Evolutionary conservation across 2,113 vertebrate genomes (phyloP), one percentile per base, ranked within the genome.

Genomic region (Bos taurus): DNA sequence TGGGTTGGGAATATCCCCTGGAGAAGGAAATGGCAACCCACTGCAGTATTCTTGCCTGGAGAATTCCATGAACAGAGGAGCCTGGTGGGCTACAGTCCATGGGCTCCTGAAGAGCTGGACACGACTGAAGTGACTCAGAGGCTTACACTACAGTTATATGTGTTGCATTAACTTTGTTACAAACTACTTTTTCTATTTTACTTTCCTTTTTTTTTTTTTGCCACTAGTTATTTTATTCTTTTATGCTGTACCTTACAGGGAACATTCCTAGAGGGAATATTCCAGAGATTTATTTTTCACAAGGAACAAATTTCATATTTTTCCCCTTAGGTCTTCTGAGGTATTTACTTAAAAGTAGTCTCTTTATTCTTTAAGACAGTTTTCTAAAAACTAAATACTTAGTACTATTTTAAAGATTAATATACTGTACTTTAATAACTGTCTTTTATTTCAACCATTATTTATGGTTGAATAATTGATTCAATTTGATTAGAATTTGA

Each of bases 311-410:
- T 95, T 96, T 97, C 7, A 0, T 19, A 30, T 60, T 89, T 90
- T 71, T 50, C 93, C 36, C 48, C 56, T 87, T 64, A 91, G 40
- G 10, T 82, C 48, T 96, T 83, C 59, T 88, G 40, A 90, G 90
- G 19, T n/a, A 46, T 94, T 98, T 93, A 43, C 33, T 97, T 97
- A 77, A 30, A 97, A 97, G 26, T 16, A 60, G 90, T 50, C 84
- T 95, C 95, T 97, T 82, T 94, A 80, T 89, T 81, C 52, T 93
- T 90, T 89, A 86, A 88, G 57, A 80, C 30, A n/a, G 30, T 67
- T 80, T 52, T 81, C 57, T 33, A 48, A 62, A 60, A 15, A 71
- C 36, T 19, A 94, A 83, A 71, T 59, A 80, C 2, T 57, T 78
- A 52, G 33, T 57, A 77, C 5, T 64, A 5, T 91, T 82, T 93